Evolutionary conservation across 2,113 vertebrate species (phyloP).

Genomic region (Thalassarche chlororhynchos): DNA sequence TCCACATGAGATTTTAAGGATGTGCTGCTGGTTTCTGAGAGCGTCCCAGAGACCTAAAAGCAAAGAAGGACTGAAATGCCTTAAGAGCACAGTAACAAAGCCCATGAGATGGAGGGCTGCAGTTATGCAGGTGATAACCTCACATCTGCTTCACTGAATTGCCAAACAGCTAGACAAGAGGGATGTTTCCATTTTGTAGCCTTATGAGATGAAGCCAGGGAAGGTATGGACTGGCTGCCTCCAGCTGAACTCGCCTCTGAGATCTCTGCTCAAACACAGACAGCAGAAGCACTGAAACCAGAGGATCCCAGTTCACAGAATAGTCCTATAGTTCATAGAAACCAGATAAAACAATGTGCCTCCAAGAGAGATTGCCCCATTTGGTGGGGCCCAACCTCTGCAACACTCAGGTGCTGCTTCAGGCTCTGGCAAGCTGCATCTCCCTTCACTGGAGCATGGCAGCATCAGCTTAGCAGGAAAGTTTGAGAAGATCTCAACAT

Average conservation of each 20-base stretch:
- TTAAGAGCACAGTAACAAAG: not conserved
- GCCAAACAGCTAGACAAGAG: too few species aligned
- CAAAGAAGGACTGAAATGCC: not conserved
- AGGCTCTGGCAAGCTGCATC: not conserved
- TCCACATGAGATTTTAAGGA: not conserved
- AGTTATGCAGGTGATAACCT: not conserved
- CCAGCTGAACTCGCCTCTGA: not conserved
- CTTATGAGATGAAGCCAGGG: not conserved
- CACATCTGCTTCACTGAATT: not conserved
- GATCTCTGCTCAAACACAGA: not conserved
- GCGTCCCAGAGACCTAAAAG: not conserved
- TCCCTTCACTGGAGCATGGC: not conserved
- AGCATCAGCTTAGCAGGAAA: not conserved
- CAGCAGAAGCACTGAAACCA: not conserved
- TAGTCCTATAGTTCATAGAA: not conserved
- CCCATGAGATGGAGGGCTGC: not conserved
- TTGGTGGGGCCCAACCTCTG: rapidly evolving
- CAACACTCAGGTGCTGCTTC: not conserved
- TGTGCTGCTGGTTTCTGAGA: not conserved
- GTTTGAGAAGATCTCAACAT: not conserved
- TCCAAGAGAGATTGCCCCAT: not conserved
- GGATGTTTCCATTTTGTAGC: not conserved
- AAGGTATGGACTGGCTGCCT: not conserved
- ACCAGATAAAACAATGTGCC: not conserved
- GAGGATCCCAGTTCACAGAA: not conserved